Evolutionary conservation across 2,888 invertebrate species (phyloP), one percentile per base, ranked within the genome.

Genomic region (Microchrysa polita): DNA sequence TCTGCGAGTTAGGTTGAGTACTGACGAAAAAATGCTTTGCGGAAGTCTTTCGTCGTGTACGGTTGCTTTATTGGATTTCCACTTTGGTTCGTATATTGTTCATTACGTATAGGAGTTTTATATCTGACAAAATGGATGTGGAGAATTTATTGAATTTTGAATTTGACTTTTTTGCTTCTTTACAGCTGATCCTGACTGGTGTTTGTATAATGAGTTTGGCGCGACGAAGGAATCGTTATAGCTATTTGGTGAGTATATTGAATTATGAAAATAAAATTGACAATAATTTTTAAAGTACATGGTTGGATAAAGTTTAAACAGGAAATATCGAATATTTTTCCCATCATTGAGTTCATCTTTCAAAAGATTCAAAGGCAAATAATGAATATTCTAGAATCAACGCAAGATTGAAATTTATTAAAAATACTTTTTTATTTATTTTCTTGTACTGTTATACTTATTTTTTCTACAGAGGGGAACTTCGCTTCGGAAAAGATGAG

Each of bases 161-260:
- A 34, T 34, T 34, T 34, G 2, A 12, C n/a, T 71, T 61, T 27
- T 72, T 12, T 59, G 74, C 71, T 72, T 75, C 78, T 76, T 87
- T 88, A 72, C 87, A 95, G 95, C 86, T 95, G 82, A 93, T 95
- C 78, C 86, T 94, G 76, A 95, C 95, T 42, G 95, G 95, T 1
- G 87, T 95, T 5, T 92, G 94, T 83, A 93, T 95, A 76, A 93
- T 94, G 90, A 92, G 94, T 77, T 85, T 95, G 79, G 94, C 94
- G 0, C 88, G 94, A 74, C 87, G 95, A 77, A 90, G 92, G 79
- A 94, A 95, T 85, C 88, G 95, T 81, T 94, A 94, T 86, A 93
- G 93, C 84, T 92, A 94, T 86, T 88, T 95, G 91, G 95, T 95
- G 87, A 91, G 92, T 85, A 76, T 42, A 34, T 23, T 65, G 20